Conservation (phyloP, 2,888 invertebrate genomes). For the Galerucella calmariensis region DNA sequence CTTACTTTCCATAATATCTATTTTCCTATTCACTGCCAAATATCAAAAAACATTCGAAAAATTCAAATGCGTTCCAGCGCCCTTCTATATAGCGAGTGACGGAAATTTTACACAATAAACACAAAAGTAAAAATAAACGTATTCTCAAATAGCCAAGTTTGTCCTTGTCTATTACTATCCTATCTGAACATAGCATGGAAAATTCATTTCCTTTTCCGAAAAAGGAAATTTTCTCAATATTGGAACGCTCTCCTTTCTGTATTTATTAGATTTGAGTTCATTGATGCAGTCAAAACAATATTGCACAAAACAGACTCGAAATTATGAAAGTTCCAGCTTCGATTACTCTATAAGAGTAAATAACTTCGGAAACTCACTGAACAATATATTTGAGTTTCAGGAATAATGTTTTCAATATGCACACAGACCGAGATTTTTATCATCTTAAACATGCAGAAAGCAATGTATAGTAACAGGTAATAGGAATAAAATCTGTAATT, state of each 20-base stretch:
- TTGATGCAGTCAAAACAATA: constrained; percentile 52
- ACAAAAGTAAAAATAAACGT: background rate
- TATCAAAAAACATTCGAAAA: too few relatives aligned
- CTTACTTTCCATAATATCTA: too few relatives aligned
- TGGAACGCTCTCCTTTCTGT: constrained; percentile 39
- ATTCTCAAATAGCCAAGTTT: background rate
- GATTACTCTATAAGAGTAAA: constrained; percentile 49
- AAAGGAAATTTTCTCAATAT: constrained; percentile 48
- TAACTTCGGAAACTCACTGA: constrained; percentile 53
- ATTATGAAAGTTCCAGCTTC: constrained; percentile 50
- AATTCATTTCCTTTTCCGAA: constrained; percentile 48
- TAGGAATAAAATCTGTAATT: background rate
- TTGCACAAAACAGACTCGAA: constrained; percentile 48
- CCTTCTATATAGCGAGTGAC: too few relatives aligned
- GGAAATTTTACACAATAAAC: too few relatives aligned
- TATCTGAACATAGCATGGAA: constrained; percentile 45
- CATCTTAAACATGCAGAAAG: background rate
- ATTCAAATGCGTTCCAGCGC: too few relatives aligned
- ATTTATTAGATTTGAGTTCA: constrained; percentile 51
- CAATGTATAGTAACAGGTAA: background rate
- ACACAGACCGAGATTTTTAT: background rate
- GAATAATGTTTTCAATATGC: background rate
- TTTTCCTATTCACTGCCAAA: too few relatives aligned
- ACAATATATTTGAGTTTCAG: constrained; percentile 47
- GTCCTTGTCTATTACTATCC: constrained; percentile 37